Base-by-base conservation (phyloP, 35 echinoderm and acorn worm genomes). In the Antedon bifida region DNA sequence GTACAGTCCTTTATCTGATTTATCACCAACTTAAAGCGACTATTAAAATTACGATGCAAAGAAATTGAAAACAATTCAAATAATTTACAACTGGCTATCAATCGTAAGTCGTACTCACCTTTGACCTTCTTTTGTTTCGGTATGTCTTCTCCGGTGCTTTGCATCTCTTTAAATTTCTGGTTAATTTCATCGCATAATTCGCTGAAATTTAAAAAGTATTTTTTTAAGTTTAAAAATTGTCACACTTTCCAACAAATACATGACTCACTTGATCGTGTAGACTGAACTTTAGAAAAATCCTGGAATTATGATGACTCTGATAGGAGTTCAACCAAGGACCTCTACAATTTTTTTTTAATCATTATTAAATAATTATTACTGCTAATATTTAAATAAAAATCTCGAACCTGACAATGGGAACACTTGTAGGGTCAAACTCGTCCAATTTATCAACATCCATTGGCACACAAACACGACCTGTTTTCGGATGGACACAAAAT, bases 401-500 rank as follows among this genome's bases (percentile, higher is more conserved):
- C 14, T 42, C 38, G 4, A 42, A 97, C 94, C 90, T 97, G 35
- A 97, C 91, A 75, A 88, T 87, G 13, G 94, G 94, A 36, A 97
- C 94, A 5, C 76, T 90, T 36, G 85, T 38, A 34, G 94, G 94
- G 78, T 97, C 87, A 90, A 97, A 97, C 13, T 84, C 36, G 36
- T 97, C 90, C 10, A 92, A 81, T 32, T 92, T 51, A 14, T 79
- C 74, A 19, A 82, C 35, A 78, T 89, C 79, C 31, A 97, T 92
- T 29, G 94, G 87, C 8, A 97, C 90, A 76, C 94, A 97, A 74
- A 97, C 94, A 32, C 88, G 76, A 17, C 94, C 94, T 16, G 94
- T 97, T 45, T 97, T 97, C 0, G 94, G 94, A 88, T 97, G 94
- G 42, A 97, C 82, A 83, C 90, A 97, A 85, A 97, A 97, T 39